These are phyloP conservation scores for human (Homo sapiens) DNA, from an alignment of 2,113 vertebrate species.

Conservation along the genomic window DNA sequence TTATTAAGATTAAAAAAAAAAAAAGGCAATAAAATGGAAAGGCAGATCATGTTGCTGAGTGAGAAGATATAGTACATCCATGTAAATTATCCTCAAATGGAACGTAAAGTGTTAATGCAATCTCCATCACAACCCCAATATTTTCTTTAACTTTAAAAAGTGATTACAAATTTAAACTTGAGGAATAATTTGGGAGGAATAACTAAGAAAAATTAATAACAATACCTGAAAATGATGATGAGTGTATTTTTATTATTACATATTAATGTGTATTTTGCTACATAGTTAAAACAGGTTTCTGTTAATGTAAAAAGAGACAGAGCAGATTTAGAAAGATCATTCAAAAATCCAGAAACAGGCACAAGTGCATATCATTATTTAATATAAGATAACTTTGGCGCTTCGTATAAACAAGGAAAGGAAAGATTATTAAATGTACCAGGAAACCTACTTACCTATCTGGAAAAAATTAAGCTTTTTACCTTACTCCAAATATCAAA, in stretches of 20 bases:
- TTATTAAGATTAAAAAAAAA: too few relatives aligned
- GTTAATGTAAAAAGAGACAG: background rate
- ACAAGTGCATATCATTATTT: background rate
- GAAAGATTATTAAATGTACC: background rate
- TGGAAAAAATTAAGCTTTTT: constrained; percentile 35
- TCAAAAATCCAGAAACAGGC: background rate
- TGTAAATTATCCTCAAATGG: background rate
- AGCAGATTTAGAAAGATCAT: background rate
- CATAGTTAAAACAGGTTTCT: background rate
- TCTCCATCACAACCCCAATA: background rate
- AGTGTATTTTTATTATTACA: background rate
- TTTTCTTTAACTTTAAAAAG: background rate
- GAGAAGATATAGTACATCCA: too few relatives aligned
- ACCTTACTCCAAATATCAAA: background rate
- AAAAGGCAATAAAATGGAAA: background rate
- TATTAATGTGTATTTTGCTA: background rate
- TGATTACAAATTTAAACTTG: background rate
- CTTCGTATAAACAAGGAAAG: background rate
- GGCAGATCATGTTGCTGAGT: background rate
- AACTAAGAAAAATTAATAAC: background rate
- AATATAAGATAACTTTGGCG: background rate
- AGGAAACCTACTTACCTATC: background rate
- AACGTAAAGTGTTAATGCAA: background rate
- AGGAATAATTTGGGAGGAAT: background rate
- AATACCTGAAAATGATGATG: background rate